Percentiles rank a stretch among this genome's conserved stretches.
Conservation (phyloP, 2,113 vertebrate genomes). For the Origma solitaria region DNA sequence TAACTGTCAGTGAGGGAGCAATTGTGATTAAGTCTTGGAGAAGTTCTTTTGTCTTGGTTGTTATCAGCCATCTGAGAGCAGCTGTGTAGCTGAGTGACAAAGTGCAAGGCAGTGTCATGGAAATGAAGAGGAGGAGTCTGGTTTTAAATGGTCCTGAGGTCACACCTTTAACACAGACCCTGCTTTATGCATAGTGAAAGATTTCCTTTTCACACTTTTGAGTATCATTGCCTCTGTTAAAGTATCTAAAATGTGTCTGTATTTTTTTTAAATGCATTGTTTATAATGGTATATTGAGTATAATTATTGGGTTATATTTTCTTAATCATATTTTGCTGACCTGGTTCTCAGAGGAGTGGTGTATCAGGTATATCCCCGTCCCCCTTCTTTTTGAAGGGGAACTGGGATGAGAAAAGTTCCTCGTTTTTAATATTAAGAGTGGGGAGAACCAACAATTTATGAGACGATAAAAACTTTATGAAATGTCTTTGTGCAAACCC, state of each 20-base stretch:
- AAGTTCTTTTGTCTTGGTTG: not conserved
- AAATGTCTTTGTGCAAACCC: not conserved
- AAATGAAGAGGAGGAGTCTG: not conserved
- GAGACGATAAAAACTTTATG: not conserved
- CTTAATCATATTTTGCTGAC: not conserved
- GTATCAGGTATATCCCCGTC: too few relatives aligned
- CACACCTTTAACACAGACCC: not conserved
- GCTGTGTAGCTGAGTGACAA: not conserved
- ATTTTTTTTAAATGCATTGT: not conserved
- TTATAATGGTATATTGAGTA: not conserved
- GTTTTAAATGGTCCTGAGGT: not conserved
- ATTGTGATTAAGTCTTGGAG: not conserved
- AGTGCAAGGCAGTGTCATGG: not conserved
- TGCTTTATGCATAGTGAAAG: accelerated
- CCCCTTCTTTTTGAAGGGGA: not conserved
- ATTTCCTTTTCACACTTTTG: not conserved
- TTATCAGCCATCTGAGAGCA: not conserved
- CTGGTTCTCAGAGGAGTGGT: not conserved
- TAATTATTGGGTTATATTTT: not conserved
- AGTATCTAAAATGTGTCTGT: not conserved
- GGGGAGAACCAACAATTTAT: not conserved
- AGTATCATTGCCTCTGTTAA: not conserved
- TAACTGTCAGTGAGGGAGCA: not conserved
- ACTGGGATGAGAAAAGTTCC: not conserved
- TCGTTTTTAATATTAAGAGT: not conserved